Evolutionary conservation across 2,797 vertebrate genomes (phyloP), one percentile per base, ranked within the genome.

Genomic region (Bradypodion ventrale): DNA sequence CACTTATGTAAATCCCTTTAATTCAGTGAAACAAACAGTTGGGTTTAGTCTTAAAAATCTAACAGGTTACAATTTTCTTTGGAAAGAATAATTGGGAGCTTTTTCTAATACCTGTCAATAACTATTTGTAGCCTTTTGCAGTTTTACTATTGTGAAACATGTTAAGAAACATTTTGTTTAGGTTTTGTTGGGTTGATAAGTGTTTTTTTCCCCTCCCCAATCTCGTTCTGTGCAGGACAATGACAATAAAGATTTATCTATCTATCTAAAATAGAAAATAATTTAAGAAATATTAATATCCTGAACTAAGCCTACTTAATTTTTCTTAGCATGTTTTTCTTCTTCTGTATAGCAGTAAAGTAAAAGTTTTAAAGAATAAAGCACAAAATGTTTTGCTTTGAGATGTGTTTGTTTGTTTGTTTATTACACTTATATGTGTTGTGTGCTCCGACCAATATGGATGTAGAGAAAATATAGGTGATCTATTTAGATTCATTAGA

Each of bases 391-490:
- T 40, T 35, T 56, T 56, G 46, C 32, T 37, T 40, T 80, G 46
- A 69, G 66, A 52, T 49, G 32, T 37, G n/a, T n/a, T n/a, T n/a
- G n/a, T n/a, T n/a, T n/a, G n/a, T n/a, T n/a, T n/a, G n/a, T n/a
- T n/a, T n/a, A n/a, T n/a, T n/a, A n/a, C n/a, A n/a, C n/a, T n/a
- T n/a, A n/a, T n/a, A 52, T 49, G 32, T 37, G 27, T 16, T 82
- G 52, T 56, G 25, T 60, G 23, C 40, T 73, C 19, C 46, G 13
- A 32, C 75, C 37, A 10, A 37, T 37, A 3, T 73, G 40, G 21
- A 73, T 32, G 46, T 0, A 13, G 2, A n/a, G 79, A 49, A 2
- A 0, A 0, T 35, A 29, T 49, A 65, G 72, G 0, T 19, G 29
- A 9, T 7, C 12, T 66, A 7, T n/a, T 59, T 74, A n/a, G n/a